phyloP scores from a whole-genome alignment of 1,140 invertebrate genomes.

The Papilio polytes region DNA sequence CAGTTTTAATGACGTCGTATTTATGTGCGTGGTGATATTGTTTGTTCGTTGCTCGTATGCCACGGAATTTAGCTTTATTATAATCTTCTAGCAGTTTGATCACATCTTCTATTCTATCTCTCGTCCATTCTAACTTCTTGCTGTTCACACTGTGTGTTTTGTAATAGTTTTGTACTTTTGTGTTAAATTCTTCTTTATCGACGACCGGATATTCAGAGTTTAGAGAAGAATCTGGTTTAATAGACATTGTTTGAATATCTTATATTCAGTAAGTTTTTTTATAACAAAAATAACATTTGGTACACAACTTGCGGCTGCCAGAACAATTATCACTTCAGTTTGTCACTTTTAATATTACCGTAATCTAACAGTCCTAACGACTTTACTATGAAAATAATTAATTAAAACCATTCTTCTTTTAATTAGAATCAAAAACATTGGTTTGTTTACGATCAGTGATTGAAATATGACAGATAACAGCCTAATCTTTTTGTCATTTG shows the following conservation, averaged over 20 bases:
- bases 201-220: conserved; percentile 6
- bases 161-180: conserved; percentile 44
- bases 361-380: not conserved
- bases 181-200: conserved; percentile 43
- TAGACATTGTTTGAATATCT: not conserved
- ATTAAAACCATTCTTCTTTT: not conserved
- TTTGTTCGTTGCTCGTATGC: conserved; percentile 39
- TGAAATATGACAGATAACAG: not conserved
- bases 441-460: conserved; percentile 8
- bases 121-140: conserved; percentile 45
- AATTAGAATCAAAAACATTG: not conserved
- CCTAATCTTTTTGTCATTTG: not conserved
- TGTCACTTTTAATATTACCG: not conserved
- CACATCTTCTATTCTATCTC: conserved; percentile 41
- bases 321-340: not conserved
- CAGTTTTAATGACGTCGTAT: conserved; percentile 12
- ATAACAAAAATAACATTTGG: not conserved
- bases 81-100: conserved; percentile 43
- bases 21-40: conserved; percentile 45
- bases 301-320: not conserved
- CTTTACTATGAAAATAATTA: not conserved
- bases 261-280: not conserved
- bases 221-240: not conserved
- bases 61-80: conserved; percentile 34
- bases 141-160: conserved; percentile 41